Evolutionary conservation across 2,797 vertebrate genomes (phyloP).

Genomic region (Nothura maculosa): DNA sequence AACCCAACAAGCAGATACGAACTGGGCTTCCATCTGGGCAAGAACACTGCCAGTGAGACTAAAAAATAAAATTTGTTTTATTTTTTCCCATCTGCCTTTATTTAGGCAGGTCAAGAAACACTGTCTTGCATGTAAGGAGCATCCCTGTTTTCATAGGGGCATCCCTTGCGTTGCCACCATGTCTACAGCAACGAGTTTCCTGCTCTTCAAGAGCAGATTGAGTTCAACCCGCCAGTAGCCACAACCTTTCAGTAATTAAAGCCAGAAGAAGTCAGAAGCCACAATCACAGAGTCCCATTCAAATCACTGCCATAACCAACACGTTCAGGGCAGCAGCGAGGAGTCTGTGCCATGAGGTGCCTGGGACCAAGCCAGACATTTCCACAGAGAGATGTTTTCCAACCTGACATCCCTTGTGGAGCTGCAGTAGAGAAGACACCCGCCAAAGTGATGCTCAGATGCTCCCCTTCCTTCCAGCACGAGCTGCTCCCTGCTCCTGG

Average conservation of each 20-base stretch:
- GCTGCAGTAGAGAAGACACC: background rate
- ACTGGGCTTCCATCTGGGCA: background rate
- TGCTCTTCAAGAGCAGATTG: background rate
- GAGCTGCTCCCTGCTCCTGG: background rate
- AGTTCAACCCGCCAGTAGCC: constrained; percentile 17
- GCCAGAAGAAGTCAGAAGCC: background rate
- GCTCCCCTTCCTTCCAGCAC: background rate
- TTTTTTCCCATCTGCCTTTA: background rate
- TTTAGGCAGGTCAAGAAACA: background rate
- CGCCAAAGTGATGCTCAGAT: background rate
- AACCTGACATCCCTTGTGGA: background rate
- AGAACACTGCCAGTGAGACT: background rate
- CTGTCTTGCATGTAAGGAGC: background rate
- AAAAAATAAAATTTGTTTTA: background rate
- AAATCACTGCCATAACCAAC: background rate
- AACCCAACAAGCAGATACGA: background rate
- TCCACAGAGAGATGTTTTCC: background rate
- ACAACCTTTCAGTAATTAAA: constrained; percentile 44
- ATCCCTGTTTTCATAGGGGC: background rate
- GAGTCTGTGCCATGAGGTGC: background rate
- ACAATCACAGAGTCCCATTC: background rate
- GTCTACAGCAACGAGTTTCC: background rate
- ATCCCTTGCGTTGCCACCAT: fast-evolving
- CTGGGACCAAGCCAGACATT: background rate
- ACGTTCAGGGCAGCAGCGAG: background rate